Evolutionary conservation across 2,113 vertebrate genomes (phyloP).

Genomic region (Puffinus mauretanicus): DNA sequence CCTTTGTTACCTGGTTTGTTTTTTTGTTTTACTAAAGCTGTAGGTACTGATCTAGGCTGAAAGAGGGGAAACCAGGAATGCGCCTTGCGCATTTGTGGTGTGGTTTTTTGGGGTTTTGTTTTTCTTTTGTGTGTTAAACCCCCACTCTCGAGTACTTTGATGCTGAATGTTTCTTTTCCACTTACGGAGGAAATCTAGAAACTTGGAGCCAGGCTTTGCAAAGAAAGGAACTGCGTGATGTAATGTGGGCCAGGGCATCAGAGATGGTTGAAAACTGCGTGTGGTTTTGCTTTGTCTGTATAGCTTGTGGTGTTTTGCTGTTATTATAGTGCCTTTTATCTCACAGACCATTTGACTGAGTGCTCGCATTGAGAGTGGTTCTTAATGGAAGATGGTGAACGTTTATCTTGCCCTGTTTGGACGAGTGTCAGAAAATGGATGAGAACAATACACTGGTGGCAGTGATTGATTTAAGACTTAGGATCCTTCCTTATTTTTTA

Average conservation of each 20-base stretch:
- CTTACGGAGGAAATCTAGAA: not conserved
- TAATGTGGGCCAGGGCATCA: not conserved
- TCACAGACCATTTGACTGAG: not conserved
- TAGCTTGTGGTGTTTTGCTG: not conserved
- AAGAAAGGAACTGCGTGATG: not conserved
- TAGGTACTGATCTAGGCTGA: not conserved
- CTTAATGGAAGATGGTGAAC: not conserved
- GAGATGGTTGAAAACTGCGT: not conserved
- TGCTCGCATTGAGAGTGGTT: not conserved
- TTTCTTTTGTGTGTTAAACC: not conserved
- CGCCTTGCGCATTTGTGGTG: not conserved
- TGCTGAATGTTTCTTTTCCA: not conserved
- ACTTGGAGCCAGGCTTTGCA: not conserved
- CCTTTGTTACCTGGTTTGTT: not conserved
- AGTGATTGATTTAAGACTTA: not conserved
- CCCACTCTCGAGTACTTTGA: fast-evolving
- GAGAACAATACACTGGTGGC: not conserved
- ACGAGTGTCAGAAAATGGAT: not conserved
- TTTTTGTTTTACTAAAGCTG: not conserved
- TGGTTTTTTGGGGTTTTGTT: not conserved
- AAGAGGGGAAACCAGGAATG: not conserved
- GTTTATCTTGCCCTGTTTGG: conserved; percentile 18
- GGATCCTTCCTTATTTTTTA: not conserved
- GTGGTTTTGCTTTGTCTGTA: not conserved
- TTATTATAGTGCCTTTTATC: not conserved